Evolutionary conservation across 2,888 invertebrate genomes (phyloP).

Genomic region (Trichopria drosophilae): DNA sequence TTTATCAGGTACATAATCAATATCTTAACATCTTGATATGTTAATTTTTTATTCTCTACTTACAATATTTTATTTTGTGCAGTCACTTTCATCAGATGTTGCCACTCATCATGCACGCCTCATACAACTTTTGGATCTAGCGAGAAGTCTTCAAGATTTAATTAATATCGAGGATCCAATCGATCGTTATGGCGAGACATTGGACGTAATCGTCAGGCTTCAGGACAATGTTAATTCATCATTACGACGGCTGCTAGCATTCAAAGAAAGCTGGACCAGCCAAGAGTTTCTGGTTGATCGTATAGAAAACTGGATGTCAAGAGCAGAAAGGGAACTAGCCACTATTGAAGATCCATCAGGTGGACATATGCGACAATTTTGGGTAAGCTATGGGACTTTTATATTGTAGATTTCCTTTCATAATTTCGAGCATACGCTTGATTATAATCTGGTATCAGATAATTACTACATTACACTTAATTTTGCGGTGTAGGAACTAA

Average conservation of each 20-base stretch:
- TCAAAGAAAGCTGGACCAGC: slow-evolving; percentile 76
- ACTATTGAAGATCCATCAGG: slow-evolving; percentile 68
- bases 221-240: slow-evolving; percentile 78
- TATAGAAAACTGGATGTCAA: slow-evolving; percentile 76
- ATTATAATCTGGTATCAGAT: slow-evolving; percentile 1
- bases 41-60: slow-evolving; percentile 1
- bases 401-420: slow-evolving; percentile 26
- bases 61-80: slow-evolving; percentile 27
- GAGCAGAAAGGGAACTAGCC: slow-evolving; percentile 72
- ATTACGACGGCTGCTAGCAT: slow-evolving; percentile 71
- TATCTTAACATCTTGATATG: background rate
- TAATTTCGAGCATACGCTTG: background rate
- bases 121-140: slow-evolving; percentile 71
- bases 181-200: slow-evolving; percentile 71
- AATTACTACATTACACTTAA: background rate
- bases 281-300: slow-evolving; percentile 75
- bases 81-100: slow-evolving; percentile 77
- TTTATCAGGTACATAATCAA: slow-evolving; percentile 64
- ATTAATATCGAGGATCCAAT: slow-evolving; percentile 76
- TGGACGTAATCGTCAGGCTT: slow-evolving; percentile 72
- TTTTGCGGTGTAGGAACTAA: slow-evolving; percentile 66
- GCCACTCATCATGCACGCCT: slow-evolving; percentile 80
- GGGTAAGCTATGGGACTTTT: slow-evolving; percentile 61
- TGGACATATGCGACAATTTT: slow-evolving; percentile 79
- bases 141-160: slow-evolving; percentile 73